Evolutionary conservation across 2,797 vertebrate genomes (phyloP).

Genomic region (Columba guinea): DNA sequence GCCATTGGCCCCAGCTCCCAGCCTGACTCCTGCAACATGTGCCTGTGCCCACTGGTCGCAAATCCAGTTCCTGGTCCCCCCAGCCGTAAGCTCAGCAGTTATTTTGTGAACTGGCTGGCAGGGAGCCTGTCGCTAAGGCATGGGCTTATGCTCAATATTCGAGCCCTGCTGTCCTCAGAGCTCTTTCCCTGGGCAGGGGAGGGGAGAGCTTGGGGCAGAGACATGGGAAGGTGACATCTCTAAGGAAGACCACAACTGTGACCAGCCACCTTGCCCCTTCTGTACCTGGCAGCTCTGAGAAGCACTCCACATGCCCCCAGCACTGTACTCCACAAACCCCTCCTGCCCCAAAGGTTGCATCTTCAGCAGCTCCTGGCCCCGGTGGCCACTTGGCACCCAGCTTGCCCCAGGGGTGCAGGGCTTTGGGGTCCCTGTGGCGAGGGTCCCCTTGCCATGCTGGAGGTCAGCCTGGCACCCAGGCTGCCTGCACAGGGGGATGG

Average conservation of each 20-base stretch:
- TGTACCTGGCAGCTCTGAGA: fast-evolving
- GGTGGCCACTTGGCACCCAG: neutral
- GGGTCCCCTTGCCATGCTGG: neutral
- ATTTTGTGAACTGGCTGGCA: neutral
- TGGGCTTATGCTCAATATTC: neutral
- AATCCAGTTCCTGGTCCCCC: neutral
- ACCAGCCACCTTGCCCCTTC: neutral
- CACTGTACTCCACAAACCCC: neutral
- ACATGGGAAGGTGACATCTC: neutral
- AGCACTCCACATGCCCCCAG: neutral
- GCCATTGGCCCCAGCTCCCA: neutral
- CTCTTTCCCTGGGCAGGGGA: neutral
- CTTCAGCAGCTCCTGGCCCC: neutral
- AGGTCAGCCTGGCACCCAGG: neutral
- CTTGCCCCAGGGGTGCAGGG: neutral
- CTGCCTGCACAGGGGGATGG: neutral
- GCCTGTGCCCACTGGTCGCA: too few relatives aligned
- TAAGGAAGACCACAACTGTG: neutral
- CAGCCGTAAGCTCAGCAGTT: neutral
- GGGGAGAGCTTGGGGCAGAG: neutral
- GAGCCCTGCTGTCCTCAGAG: neutral
- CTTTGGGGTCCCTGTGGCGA: neutral
- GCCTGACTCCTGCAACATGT: neutral
- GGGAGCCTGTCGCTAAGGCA: neutral
- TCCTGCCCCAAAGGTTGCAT: neutral